Base-by-base conservation (phyloP, 2,888 invertebrate genomes). In the Nasonia oneida region DNA sequence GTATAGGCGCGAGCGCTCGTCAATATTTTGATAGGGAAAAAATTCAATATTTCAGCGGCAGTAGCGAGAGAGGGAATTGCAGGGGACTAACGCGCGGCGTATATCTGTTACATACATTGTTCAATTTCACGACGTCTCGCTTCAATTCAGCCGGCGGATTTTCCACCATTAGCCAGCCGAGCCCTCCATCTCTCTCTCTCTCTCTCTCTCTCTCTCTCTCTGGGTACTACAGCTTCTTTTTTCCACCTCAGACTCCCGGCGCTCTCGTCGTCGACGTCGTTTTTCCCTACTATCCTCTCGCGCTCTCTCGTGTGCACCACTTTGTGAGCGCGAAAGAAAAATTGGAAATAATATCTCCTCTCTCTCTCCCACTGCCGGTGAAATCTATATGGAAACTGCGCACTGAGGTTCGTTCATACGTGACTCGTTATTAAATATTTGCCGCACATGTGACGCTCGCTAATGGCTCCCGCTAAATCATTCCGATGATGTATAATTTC, bases 41-140 rank as follows among this genome's bases (percentile, higher is more conserved):
- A 86, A 86, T 86, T 79, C 82, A 83, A 86, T 86, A 86, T 86
- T 79, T 70, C 67, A 57, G 70, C 8, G 23, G 12, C 64, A 81
- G 47, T 61, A 74, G 57, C 53, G 47, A 77, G 77, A 42, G 76
- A 86, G 81, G 80, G 53, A 81, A 70, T 78, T 15, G 76, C 61
- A 73, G 23, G 76, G 37, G 67, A 33, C 50, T 76, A 80, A 77
- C 81, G 74, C 76, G 67, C 67, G 33, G 73, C 71, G 87, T 89
- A 89, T 90, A 91, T 90, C 90, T 90, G 90, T 91, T 91, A 92
- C 92, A 91, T 92, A 91, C 92, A 91, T 92, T 92, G 92, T 92
- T 92, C 92, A 92, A 92, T 92, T 92, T 92, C 91, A 90, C 92
- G 92, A 92, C 91, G 92, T 92, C 92, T 92, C 91, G 92, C 91